These are phyloP conservation scores for Drosophila affinis DNA, from an alignment of 2,888 invertebrate species.

Conservation along the genomic window DNA sequence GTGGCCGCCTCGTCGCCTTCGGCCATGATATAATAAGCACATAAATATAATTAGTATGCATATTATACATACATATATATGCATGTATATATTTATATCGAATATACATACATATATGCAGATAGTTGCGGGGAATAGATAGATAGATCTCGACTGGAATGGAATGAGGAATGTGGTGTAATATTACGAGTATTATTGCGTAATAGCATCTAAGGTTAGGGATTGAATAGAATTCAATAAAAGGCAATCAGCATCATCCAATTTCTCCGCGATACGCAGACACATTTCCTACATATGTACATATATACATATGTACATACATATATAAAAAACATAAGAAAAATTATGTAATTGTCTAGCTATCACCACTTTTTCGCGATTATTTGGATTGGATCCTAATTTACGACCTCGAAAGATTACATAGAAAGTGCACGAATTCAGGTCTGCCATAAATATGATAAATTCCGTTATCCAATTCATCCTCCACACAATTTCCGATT, in stretches of 20 bases:
- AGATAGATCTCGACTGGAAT: neutral
- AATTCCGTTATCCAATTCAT: no score
- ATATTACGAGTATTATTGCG: neutral
- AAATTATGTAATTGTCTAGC: no score
- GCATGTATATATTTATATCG: conserved; percentile 1
- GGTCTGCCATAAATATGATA: no score
- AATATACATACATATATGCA: neutral
- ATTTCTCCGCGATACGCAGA: neutral
- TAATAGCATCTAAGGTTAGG: neutral
- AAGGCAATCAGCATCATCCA: neutral
- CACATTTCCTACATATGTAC: no score
- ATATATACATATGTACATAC: no score
- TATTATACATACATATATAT: conserved; percentile 16
- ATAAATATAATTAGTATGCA: conserved; percentile 32
- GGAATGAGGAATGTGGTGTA: neutral
- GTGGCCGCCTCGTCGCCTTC: conserved; percentile 44
- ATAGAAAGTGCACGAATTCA: no score
- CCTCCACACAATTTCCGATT: no score
- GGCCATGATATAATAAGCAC: conserved; percentile 39
- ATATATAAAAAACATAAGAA: no score
- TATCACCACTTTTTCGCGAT: no score
- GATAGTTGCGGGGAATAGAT: neutral
- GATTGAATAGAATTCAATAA: neutral
- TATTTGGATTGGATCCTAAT: no score
- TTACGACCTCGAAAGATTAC: no score